Evolutionary conservation across 2,888 invertebrate species (phyloP).

Genomic region (Chironomus riparius): DNA sequence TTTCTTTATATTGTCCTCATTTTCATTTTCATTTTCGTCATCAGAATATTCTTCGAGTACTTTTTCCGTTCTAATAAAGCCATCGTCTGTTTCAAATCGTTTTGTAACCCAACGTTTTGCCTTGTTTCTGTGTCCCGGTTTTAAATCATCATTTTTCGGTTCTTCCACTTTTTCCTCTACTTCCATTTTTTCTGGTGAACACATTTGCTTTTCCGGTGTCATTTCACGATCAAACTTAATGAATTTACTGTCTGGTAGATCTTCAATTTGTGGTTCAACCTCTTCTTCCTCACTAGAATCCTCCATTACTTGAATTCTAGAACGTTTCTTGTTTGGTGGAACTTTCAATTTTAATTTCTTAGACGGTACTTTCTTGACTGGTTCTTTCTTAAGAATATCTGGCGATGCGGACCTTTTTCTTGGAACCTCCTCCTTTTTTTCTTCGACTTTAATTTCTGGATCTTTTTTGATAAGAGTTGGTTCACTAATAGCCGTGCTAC

Average conservation of each 20-base stretch:
- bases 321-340: constrained; percentile 11
- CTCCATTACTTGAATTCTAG: constrained; percentile 12
- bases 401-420: neutral
- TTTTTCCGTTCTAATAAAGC: constrained; percentile 15
- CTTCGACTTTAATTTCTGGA: neutral
- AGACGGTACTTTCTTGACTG: neutral
- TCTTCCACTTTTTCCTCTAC: neutral
- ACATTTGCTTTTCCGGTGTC: neutral
- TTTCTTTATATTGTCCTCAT: neutral
- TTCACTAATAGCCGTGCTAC: neutral
- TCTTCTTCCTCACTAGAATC: constrained; percentile 27
- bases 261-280: neutral
- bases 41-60: constrained; percentile 17
- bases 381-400: neutral
- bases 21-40: constrained; percentile 11
- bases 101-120: constrained; percentile 23
- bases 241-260: constrained; percentile 9
- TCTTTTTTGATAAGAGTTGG: neutral
- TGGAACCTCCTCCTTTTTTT: neutral
- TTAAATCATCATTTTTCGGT: neutral
- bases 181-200: neutral
- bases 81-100: constrained; percentile 27
- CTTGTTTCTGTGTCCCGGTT: neutral
- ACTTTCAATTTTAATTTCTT: constrained; percentile 16
- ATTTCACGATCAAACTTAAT: constrained; percentile 27